Evolutionary conservation across 2,797 vertebrate species (phyloP).

Genomic region (Protonibea diacanthus): DNA sequence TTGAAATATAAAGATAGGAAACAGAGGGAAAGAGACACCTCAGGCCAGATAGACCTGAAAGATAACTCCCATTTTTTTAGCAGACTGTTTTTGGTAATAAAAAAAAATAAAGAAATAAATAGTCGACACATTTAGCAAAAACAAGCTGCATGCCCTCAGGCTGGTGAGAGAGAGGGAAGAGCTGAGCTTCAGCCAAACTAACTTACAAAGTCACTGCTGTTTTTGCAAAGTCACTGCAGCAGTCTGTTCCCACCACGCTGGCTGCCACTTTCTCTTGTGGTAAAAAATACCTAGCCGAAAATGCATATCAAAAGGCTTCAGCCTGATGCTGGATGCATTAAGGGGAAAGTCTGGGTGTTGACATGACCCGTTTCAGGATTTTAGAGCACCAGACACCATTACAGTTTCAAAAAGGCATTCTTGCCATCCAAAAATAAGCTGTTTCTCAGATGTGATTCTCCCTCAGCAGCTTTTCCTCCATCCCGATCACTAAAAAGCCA

Average conservation of each 20-base stretch:
- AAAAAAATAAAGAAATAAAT: not conserved
- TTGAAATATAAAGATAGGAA: conserved; percentile 10
- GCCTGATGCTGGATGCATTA: conserved; percentile 25
- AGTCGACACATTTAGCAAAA: not conserved
- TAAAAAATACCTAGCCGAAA: not conserved
- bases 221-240: conserved; percentile 50
- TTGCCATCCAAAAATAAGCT: not conserved
- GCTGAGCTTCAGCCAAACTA: conserved; percentile 17
- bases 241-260: conserved; percentile 12
- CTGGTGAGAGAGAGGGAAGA: conserved; percentile 11
- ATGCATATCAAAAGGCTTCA: conserved; percentile 32
- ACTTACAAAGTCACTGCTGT: conserved; percentile 37
- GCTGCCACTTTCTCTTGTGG: not conserved
- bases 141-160: conserved; percentile 24
- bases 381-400: not conserved
- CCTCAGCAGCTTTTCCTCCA: not conserved
- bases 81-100: conserved; percentile 4
- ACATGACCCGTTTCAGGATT: not conserved
- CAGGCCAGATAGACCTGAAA: conserved; percentile 6
- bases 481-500: not conserved
- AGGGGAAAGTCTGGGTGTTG: conserved; percentile 19
- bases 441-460: conserved; percentile 5
- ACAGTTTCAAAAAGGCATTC: not conserved
- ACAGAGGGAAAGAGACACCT: not conserved
- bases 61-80: conserved; percentile 29